Evolutionary conservation across 2,113 vertebrate genomes (phyloP), one percentile per base, ranked within the genome.

Genomic region (Delphinapterus leucas): DNA sequence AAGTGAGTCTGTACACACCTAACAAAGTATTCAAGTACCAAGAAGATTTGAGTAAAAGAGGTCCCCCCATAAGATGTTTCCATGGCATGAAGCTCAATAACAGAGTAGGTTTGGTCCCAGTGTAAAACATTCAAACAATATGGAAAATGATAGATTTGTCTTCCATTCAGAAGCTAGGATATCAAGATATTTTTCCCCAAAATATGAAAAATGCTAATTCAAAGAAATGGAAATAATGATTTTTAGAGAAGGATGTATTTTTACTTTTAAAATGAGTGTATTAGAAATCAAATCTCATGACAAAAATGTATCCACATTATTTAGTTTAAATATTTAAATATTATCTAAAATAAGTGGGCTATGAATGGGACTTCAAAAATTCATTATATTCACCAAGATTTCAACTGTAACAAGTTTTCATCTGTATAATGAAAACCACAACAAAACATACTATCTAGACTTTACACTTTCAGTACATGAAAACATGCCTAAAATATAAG

Each of bases 401-500:
- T 96, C 88, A 95, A 61, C 25, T 58, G 8, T 67, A 87, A 6
- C 58, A 80, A 76, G n/a, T 68, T 91, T 93, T 90, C 84, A 60
- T 73, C 17, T 92, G 25, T 70, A 73, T 87, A 41, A 86, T 58
- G n/a, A 85, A 91, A 97, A 47, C 44, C 11, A 79, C 23, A 93
- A 86, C 15, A 91, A 85, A 80, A 95, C 25, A 58, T 2, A 33
- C 21, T 73, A 80, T 49, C 38, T 77, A 83, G n/a, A 8, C 55
- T 93, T 91, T 79, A 74, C 33, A 83, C 20, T 83, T 89, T 83
- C 73, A 76, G 91, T 87, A 88, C 61, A 89, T 58, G 61, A 93
- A 97, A 95, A 79, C 53, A 95, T 41, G 63, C 21, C 67, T 92
- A 91, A 95, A 92, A 89, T 67, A 36, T 87, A 65, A 70, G 79